phyloP scores from a whole-genome alignment of 2,797 vertebrate species.

The Lophius americanus region DNA sequence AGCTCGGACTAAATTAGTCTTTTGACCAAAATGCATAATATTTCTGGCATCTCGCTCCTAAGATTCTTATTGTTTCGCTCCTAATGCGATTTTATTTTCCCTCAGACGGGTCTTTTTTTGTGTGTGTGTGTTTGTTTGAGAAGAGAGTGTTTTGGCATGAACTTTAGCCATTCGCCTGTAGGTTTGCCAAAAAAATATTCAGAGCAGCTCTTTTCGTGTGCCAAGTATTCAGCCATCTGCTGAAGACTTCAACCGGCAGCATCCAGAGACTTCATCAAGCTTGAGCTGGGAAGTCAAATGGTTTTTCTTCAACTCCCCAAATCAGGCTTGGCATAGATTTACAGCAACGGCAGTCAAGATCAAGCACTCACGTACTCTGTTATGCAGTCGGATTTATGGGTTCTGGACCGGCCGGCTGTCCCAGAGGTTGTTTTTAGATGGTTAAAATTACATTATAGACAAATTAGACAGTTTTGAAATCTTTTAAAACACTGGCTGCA shows the following conservation, averaged over 20 bases:
- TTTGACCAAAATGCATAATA: conserved; percentile 62
- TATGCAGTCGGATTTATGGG: conserved; percentile 67
- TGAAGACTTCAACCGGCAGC: conserved; percentile 81
- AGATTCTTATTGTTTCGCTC: conserved; percentile 59
- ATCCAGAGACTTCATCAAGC: conserved; percentile 81
- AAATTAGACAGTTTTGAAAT: conserved; percentile 53
- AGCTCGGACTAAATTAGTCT: conserved; percentile 57
- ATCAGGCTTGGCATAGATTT: conserved; percentile 72
- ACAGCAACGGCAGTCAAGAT: conserved; percentile 67
- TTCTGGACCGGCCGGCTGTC: conserved; percentile 68
- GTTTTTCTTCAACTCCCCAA: conserved; percentile 73
- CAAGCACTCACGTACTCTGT: conserved; percentile 69
- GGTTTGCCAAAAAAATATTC: conserved; percentile 82
- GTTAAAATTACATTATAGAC: conserved; percentile 59
- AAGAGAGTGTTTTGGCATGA: conserved; percentile 80
- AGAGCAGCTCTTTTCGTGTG: conserved; percentile 77
- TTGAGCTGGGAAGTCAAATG: conserved; percentile 80
- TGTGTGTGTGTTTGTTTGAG: conserved; percentile 62
- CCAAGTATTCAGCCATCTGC: conserved; percentile 86
- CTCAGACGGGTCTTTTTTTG: conserved; percentile 33
- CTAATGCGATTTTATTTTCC: conserved; percentile 66
- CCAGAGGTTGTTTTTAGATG: conserved; percentile 61
- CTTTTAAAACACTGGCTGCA: conserved; percentile 55
- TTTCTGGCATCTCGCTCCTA: conserved; percentile 61
- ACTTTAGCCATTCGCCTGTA: conserved; percentile 82